Evolutionary conservation across 2,797 vertebrate species (phyloP).

Genomic region (Tragopan temminckii): DNA sequence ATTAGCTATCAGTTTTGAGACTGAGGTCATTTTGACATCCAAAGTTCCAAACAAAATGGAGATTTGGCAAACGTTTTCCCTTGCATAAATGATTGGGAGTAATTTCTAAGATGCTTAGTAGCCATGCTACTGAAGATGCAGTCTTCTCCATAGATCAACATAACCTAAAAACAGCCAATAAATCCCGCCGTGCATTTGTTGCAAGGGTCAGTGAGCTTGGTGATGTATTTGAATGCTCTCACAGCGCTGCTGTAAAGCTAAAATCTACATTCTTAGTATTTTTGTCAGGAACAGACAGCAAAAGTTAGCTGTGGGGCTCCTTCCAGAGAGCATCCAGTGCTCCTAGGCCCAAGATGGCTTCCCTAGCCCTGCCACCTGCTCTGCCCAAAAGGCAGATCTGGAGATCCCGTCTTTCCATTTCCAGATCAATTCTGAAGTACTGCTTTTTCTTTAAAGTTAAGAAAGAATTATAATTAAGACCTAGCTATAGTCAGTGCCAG

Average conservation of each 20-base stretch:
- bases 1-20: neutral
- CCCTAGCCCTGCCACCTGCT: neutral
- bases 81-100: neutral
- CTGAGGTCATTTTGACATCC: neutral
- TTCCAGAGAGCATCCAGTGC: fast-evolving
- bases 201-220: neutral
- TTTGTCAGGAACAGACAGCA: neutral
- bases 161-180: neutral
- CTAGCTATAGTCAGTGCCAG: neutral
- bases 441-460: neutral
- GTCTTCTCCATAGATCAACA: neutral
- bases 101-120: neutral
- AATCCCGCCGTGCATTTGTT: neutral
- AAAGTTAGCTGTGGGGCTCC: neutral
- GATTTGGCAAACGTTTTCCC: neutral
- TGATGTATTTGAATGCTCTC: neutral
- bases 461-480: neutral
- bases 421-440: neutral
- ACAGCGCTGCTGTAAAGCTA: neutral
- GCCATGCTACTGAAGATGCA: neutral
- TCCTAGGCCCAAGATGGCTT: neutral
- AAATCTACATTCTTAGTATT: neutral
- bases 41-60: neutral
- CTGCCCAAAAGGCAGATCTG: neutral
- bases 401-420: neutral